Percentiles rank a stretch among this genome's conserved stretches.
Conservation (phyloP, 2,888 invertebrate genomes). For the Zygogramma bicolorata region DNA sequence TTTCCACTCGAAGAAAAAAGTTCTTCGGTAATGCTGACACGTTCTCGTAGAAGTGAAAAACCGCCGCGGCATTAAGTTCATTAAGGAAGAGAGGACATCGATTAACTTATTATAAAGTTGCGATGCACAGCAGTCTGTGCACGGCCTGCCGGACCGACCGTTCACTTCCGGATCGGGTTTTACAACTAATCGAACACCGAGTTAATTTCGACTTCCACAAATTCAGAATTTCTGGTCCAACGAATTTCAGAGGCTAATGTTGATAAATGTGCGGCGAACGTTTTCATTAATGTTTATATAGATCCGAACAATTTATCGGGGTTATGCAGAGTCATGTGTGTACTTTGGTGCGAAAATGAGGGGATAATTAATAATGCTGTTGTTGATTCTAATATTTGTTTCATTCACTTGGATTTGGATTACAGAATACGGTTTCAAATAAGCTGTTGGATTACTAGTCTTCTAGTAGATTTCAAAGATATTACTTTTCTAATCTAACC, state of each 20-base stretch:
- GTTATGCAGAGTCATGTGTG: constrained; percentile 24
- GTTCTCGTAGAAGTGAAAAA: constrained; percentile 2
- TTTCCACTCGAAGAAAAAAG: background rate
- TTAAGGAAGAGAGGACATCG: constrained; percentile 16
- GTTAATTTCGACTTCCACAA: constrained; percentile 42
- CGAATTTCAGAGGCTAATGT: constrained; percentile 38
- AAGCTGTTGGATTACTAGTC: too few relatives aligned
- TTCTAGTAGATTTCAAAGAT: too few relatives aligned
- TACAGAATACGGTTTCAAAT: too few relatives aligned
- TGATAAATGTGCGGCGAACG: constrained; percentile 35
- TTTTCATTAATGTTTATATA: constrained; percentile 36
- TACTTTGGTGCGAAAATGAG: too few relatives aligned
- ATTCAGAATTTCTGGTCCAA: constrained; percentile 36
- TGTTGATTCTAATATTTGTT: too few relatives aligned
- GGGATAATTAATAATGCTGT: too few relatives aligned
- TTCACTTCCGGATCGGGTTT: constrained; percentile 4
- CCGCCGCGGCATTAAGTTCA: background rate
- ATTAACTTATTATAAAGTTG: constrained; percentile 37
- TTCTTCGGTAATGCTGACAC: background rate
- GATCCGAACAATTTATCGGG: constrained; percentile 31
- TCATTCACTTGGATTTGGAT: too few relatives aligned
- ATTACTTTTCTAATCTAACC: too few relatives aligned
- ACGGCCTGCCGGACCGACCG: background rate
- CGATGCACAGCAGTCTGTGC: constrained; percentile 22
- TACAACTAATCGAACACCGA: constrained; percentile 25